Percentiles rank a stretch among this genome's conserved stretches.
These are phyloP conservation scores for Solea senegalensis DNA, from an alignment of 2,113 vertebrate species.

Conservation along the genomic window DNA sequence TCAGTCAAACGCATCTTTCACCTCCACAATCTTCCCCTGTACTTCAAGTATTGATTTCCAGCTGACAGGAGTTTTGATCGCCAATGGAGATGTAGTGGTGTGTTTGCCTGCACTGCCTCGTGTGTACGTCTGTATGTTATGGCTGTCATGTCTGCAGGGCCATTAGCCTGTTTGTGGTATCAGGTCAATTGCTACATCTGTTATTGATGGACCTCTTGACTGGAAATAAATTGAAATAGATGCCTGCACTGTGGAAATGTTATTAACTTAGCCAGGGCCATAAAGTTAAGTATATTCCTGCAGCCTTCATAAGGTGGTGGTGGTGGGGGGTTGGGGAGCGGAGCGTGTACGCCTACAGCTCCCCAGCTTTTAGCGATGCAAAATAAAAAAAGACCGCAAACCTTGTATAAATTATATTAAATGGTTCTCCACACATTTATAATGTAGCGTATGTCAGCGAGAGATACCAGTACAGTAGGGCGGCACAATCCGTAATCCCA, in stretches of 20 bases:
- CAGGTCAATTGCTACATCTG: conserved; percentile 48
- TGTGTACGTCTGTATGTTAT: conserved; percentile 32
- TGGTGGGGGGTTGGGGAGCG: not conserved
- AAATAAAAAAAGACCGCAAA: not conserved
- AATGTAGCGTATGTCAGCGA: not conserved
- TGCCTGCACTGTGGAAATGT: conserved; percentile 33
- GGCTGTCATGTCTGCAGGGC: conserved; percentile 47
- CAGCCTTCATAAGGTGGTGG: not conserved
- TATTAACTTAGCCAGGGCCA: conserved; percentile 25
- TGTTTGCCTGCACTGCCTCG: conserved; percentile 18
- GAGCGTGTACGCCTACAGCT: not conserved
- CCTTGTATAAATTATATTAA: not conserved
- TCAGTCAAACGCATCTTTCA: conserved; percentile 48
- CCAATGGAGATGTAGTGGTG: conserved; percentile 4
- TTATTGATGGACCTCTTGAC: conserved; percentile 55
- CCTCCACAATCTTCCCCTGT: conserved; percentile 14
- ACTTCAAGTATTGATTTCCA: conserved; percentile 57
- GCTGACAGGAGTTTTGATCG: conserved; percentile 37
- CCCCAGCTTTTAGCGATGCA: conserved; percentile 1
- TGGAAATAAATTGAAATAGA: conserved; percentile 48
- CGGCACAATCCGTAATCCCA: too few relatives aligned
- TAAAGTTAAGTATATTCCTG: conserved; percentile 19
- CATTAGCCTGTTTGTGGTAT: conserved; percentile 41
- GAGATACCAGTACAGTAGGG: not conserved
- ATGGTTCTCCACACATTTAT: not conserved